Percentiles rank a stretch among this genome's conserved stretches.
Evolutionary conservation across 2,113 vertebrate genomes (phyloP).

Genomic region (Corydoras maculifer): DNA sequence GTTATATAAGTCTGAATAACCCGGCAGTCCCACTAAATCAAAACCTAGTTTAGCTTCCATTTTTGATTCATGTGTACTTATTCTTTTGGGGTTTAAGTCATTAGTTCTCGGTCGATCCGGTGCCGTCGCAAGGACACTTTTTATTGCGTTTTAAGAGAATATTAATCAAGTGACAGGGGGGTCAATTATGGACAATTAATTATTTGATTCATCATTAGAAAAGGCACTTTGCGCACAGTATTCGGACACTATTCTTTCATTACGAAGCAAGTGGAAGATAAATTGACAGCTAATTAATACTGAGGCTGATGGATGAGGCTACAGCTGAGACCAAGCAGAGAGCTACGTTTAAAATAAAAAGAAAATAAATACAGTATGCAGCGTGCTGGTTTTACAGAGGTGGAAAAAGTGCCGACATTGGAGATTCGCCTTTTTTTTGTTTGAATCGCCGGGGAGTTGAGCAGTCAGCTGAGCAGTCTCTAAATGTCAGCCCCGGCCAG

Average conservation of each 20-base stretch:
- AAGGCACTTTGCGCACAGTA: slow-evolving; percentile 44
- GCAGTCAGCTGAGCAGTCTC: background rate
- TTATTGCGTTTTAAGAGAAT: slow-evolving; percentile 56
- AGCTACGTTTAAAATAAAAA: slow-evolving; percentile 10
- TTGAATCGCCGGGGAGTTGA: background rate
- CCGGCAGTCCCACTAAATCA: slow-evolving; percentile 6
- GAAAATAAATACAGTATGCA: background rate
- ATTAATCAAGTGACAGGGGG: slow-evolving; percentile 58
- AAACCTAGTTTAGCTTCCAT: background rate
- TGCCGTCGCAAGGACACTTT: slow-evolving; percentile 50
- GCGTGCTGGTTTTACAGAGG: background rate
- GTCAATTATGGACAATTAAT: slow-evolving; percentile 60
- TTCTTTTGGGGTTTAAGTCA: slow-evolving; percentile 10
- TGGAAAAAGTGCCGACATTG: slow-evolving; percentile 10
- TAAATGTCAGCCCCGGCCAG: background rate
- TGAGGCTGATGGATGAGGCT: slow-evolving; percentile 54
- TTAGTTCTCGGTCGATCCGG: slow-evolving; percentile 29
- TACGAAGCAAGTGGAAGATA: slow-evolving; percentile 53
- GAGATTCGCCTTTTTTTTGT: background rate
- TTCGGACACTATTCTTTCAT: slow-evolving; percentile 55
- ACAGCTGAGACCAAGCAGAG: slow-evolving; percentile 14
- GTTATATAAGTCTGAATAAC: too few relatives aligned
- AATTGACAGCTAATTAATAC: slow-evolving; percentile 59
- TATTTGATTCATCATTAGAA: slow-evolving; percentile 57
- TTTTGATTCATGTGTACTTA: slow-evolving; percentile 14